Base-by-base conservation (phyloP, 2,888 invertebrate genomes). In the Dicranocentrus wangi region DNA sequence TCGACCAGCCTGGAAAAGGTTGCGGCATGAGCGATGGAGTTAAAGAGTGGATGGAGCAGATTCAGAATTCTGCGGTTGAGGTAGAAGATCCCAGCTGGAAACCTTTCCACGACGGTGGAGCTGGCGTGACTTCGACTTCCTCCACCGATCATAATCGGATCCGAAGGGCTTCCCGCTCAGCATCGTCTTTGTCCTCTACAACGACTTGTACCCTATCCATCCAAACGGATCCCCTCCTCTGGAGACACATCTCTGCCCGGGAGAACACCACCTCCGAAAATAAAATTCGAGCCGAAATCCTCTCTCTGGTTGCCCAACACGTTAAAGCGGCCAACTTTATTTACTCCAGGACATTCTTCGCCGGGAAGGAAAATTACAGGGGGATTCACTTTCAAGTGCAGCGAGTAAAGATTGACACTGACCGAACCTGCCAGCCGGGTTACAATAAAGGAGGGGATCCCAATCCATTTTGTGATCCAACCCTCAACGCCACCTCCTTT, bases 401-500 rank as follows among this genome's bases (percentile, higher is more conserved):
- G 89, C 91, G 94, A 88, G 93, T 94, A 42, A 90, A 97, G 95
- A 97, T 98, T 88, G 97, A 97, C 89, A 97, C 97, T 88, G 95
- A 96, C 88, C 90, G 91, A 13, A 92, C 94, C 0, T 94, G 95
- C 87, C 93, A 93, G 87, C 91, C 91, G 68, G 92, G 91, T 85
- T 90, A 89, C 84, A n/a, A n/a, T n/a, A 89, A 90, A 80, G 92
- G 92, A 69, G 47, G 39, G 8, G 94, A 94, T 82, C 91, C 92
- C 85, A 95, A 95, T 90, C 94, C 94, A 85, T 98, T 97, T 89
- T 98, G 98, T 89, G 92, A 95, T 89, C 95, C 95, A 88, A 98
- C 99, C 89, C 98, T 99, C 88, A 99, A 99, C 89, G 99, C 99
- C 83, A 98, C 97, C 87, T 99, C 99, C 90, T 99, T 98, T 90